These are phyloP conservation scores for Tarsius wallacei DNA, from an alignment of 2,797 vertebrate genomes.

Conservation along the genomic window DNA sequence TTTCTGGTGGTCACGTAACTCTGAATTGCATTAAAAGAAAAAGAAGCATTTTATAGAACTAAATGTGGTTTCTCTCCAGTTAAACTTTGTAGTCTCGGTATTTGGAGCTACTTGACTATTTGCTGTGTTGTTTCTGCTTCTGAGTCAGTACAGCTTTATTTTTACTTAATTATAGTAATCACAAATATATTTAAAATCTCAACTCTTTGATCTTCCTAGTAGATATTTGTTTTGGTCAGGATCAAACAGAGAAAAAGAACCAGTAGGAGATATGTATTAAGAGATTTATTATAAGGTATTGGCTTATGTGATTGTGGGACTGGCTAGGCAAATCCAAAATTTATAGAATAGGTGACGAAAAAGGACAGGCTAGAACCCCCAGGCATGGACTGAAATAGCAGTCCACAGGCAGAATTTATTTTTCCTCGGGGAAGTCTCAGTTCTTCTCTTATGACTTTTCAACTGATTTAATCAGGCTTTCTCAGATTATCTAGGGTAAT, in stretches of 20 bases:
- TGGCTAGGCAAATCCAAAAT: no score
- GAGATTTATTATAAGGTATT: not conserved
- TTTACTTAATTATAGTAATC: conserved; percentile 38
- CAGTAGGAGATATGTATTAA: not conserved
- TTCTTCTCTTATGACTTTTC: not conserved
- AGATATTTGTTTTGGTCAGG: not conserved
- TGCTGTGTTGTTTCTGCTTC: not conserved
- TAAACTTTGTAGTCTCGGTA: conserved; percentile 17
- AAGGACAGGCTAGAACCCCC: not conserved
- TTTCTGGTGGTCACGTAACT: conserved; percentile 43
- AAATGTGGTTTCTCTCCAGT: not conserved
- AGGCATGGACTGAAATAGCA: not conserved
- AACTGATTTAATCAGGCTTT: not conserved
- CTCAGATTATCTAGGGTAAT: not conserved
- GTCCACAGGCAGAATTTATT: not conserved
- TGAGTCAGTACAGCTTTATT: not conserved
- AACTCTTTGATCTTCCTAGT: not conserved
- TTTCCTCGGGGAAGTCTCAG: not conserved
- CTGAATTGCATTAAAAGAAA: conserved; percentile 33
- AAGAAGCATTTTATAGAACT: not conserved
- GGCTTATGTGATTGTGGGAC: not conserved
- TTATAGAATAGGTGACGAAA: fast-evolving
- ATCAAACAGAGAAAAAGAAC: not conserved
- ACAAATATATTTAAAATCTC: not conserved
- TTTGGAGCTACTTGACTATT: not conserved